phyloP scores from a whole-genome alignment of 2,888 invertebrate species.

The Ectemnius cavifrons region DNA sequence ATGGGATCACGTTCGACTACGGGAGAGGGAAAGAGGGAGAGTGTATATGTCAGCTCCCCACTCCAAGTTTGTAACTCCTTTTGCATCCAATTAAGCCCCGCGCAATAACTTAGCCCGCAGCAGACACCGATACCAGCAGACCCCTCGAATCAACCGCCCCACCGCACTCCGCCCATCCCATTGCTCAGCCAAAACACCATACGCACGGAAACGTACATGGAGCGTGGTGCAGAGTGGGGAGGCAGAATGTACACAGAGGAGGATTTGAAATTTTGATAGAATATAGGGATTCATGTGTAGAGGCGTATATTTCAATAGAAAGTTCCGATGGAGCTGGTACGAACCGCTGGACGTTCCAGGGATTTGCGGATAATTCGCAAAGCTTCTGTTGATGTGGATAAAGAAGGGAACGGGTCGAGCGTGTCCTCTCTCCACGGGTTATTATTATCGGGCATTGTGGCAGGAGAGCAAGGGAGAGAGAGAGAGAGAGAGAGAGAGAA shows the following conservation, averaged over 20 bases:
- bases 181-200: conserved; percentile 25
- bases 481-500: not conserved
- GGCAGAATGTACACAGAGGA: too few relatives aligned
- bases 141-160: not conserved
- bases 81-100: conserved; percentile 69
- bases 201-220: too few relatives aligned
- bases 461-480: not conserved
- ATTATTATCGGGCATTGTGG: too few relatives aligned
- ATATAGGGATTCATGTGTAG: conserved; percentile 28
- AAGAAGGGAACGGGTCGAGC: too few relatives aligned
- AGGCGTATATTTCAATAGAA: conserved; percentile 42
- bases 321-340: conserved; percentile 24
- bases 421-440: too few relatives aligned
- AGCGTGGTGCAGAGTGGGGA: too few relatives aligned
- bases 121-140: conserved; percentile 48
- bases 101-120: conserved; percentile 65
- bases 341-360: conserved; percentile 1
- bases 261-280: conserved; percentile 55
- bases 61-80: conserved; percentile 64
- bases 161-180: conserved; percentile 9
- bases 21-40: conserved; percentile 9
- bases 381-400: too few relatives aligned
- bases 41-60: conserved; percentile 32
- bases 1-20: conserved; percentile 59
- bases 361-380: conserved; percentile 24